Conservation (phyloP, 2,113 vertebrate genomes). For the Poicephalus gulielmi region DNA sequence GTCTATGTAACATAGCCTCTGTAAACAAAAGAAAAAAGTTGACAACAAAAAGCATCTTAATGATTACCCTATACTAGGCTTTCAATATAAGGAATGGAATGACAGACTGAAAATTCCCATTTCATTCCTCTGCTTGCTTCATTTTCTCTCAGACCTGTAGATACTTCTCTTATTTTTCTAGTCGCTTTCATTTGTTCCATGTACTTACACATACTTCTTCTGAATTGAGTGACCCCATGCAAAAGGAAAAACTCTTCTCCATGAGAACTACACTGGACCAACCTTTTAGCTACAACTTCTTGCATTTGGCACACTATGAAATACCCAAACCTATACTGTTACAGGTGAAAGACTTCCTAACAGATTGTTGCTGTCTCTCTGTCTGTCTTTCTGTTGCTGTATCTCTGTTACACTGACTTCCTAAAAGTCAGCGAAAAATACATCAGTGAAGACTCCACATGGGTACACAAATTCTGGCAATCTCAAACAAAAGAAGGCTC, state of each 20-base stretch:
- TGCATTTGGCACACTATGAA: background rate
- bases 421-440: background rate
- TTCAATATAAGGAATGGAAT: background rate
- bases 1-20: slow-evolving; percentile 83
- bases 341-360: background rate
- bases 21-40: slow-evolving; percentile 3
- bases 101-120: background rate
- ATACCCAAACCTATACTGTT: background rate
- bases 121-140: background rate
- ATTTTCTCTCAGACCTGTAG: background rate
- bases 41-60: background rate
- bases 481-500: background rate
- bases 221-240: background rate
- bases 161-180: background rate
- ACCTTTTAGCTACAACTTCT: background rate
- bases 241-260: background rate
- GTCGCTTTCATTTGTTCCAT: background rate
- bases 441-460: background rate
- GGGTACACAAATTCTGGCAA: background rate
- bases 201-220: background rate
- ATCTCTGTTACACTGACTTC: too few species aligned
- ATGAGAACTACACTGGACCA: background rate
- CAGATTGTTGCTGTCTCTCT: background rate
- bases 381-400: too few species aligned
- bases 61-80: background rate